Base-by-base conservation (phyloP, 2,797 vertebrate genomes). In the Muraenolepis orangiensis region DNA sequence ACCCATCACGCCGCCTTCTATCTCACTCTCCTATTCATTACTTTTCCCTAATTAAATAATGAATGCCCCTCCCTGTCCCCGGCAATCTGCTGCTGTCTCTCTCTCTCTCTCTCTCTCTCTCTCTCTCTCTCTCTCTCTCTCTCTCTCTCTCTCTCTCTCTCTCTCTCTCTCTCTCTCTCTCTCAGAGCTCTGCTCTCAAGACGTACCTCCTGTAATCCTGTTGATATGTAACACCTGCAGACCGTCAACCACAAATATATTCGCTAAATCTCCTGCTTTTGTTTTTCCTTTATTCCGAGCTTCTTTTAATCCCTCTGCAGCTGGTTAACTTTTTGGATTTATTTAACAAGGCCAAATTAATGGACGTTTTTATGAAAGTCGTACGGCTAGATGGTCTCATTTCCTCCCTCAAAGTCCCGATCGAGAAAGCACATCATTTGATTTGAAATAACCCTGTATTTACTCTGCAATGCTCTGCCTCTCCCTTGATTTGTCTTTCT, bases 221-320 rank as follows among this genome's bases (percentile, higher is more conserved):
- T 66, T 66, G 28, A 30, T 66, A 29, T 30, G 64, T 12, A 66
- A 3, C 29, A 66, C 64, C 23, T 66, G 64, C 64, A 66, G 28
- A 28, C 64, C 29, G 11, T 29, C 64, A 26, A 2, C 28, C 64
- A 4, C 23, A 30, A 30, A 66, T 66, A 30, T 16, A 16, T 66
- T 30, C 28, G 26, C 64, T 4, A n/a, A n/a, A n/a, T n/a, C n/a
- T n/a, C n/a, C n/a, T n/a, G n/a, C n/a, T n/a, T n/a, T n/a, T n/a
- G n/a, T n/a, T n/a, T n/a, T n/a, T n/a, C n/a, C n/a, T n/a, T n/a
- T 10, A n/a, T 12, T 26, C 76, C 67, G 46, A 74, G 32, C 32
- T 42, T 36, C 8, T 30, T 71, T 75, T 82, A 23, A 81, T 81
- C 42, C 57, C 82, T 88, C 72, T 78, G 51, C 20, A 23, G 23